Base-by-base conservation (phyloP, 2,113 vertebrate species). In the Syrmaticus mikado region DNA sequence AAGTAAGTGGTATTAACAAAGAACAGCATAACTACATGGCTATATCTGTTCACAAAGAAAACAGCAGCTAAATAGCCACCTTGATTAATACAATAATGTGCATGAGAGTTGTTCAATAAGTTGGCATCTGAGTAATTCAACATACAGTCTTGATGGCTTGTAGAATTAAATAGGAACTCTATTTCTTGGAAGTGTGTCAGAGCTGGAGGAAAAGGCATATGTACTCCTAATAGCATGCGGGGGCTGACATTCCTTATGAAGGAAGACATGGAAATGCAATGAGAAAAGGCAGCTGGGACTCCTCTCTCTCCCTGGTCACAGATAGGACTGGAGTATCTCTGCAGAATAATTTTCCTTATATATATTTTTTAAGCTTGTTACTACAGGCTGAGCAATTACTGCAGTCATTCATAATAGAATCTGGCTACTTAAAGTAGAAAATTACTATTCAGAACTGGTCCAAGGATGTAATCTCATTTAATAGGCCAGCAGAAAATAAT, bases 151-250 rank as follows among this genome's bases (percentile, higher is more conserved):
- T 66, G 58, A 62, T 4, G 71, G 66, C n/a, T 58, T 46, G 36
- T 38, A 46, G 82, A 65, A 91, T 75, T 81, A 11, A 64, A 34
- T 2, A 72, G 17, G 22, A 66, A 34, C 32, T 66, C 36, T 5
- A 5, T 15, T 65, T 55, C n/a, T 61, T 32, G 6, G 10, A 67
- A 58, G 21, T 6, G 32, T 0, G 1, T 17, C 34, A 67, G 1
- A 15, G 65, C 11, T 55, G 30, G 32, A 62, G 32, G 10, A 22
- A 52, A 81, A 68, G 30, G 13, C 3, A 12, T 6, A 27, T 16
- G 12, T 4, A 19, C 21, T 45, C 43, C 18, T 16, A 48, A 6
- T 6, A 55, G 66, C 34, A 34, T 27, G 15, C 7, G 20, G 52
- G 10, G 10, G 15, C 8, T 24, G 45, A 52, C 6, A 12, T 55